Evolutionary conservation across 1,140 invertebrate genomes (phyloP).

Genomic region (Drosophila sulfurigaster): DNA sequence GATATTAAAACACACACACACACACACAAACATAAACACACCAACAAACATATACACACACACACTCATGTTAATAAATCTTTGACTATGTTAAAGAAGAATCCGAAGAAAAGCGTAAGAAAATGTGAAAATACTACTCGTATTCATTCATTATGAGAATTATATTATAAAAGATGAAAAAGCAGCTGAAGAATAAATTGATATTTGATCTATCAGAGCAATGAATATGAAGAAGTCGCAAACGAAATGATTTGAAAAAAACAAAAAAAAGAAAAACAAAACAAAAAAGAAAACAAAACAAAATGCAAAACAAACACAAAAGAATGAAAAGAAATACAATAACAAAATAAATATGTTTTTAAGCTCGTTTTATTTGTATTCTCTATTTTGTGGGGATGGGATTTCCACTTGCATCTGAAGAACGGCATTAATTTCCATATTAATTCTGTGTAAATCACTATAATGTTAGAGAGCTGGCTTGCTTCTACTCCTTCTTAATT

Average conservation of each 20-base stretch:
- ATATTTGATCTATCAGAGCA: conserved; percentile 29
- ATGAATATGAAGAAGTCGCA: conserved; percentile 27
- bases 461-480: too few relatives aligned
- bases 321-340: conserved; percentile 33
- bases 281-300: too few relatives aligned
- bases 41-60: conserved; percentile 24
- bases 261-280: conserved; percentile 18
- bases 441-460: too few relatives aligned
- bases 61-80: conserved; percentile 43
- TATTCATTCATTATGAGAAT: conserved; percentile 48
- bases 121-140: conserved; percentile 31
- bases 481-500: too few relatives aligned
- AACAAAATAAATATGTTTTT: conserved; percentile 53
- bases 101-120: not conserved
- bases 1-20: conserved; percentile 36
- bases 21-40: conserved; percentile 18
- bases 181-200: conserved; percentile 6
- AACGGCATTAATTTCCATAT: too few relatives aligned
- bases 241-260: conserved; percentile 32
- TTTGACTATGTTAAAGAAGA: conserved; percentile 44
- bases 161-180: conserved; percentile 30
- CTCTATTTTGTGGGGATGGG: not conserved
- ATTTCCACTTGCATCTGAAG: not conserved
- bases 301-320: conserved; percentile 23
- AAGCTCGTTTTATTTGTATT: conserved; percentile 23